A percentile compares a stretch with the other conserved stretches of the same genome.
phyloP scores from a whole-genome alignment of 2,888 invertebrate species.

The Apotomis betuletana region DNA sequence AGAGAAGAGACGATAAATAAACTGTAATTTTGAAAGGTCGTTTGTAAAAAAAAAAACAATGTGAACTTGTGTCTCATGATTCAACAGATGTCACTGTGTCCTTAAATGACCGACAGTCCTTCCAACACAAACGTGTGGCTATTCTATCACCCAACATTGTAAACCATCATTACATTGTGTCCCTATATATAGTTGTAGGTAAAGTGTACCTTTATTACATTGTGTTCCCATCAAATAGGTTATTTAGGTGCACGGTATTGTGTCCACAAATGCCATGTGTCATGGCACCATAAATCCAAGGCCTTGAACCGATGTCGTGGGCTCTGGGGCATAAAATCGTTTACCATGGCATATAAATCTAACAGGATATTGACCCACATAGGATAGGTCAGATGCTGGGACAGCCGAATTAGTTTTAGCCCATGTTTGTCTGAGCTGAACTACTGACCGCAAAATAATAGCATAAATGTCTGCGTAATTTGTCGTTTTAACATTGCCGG shows the following conservation, averaged over 20 bases:
- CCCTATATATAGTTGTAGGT: constrained; percentile 7
- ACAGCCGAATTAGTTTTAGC: constrained; percentile 32
- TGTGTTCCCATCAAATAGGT: constrained; percentile 48
- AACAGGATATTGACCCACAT: constrained; percentile 74
- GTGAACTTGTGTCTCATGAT: too few relatives aligned
- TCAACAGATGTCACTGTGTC: too few relatives aligned
- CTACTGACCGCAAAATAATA: constrained; percentile 13
- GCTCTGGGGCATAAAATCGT: constrained; percentile 52
- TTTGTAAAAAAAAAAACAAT: too few relatives aligned
- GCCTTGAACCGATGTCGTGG: constrained; percentile 64
- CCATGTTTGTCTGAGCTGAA: constrained; percentile 18
- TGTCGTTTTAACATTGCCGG: too few relatives aligned
- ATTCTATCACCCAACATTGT: not conserved
- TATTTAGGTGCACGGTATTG: constrained; percentile 55
- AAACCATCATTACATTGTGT: constrained; percentile 4
- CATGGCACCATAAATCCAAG: constrained; percentile 73
- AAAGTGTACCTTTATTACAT: constrained; percentile 31
- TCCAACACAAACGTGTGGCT: not conserved
- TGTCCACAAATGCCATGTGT: constrained; percentile 76
- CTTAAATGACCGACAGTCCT: too few relatives aligned
- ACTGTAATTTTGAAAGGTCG: too few relatives aligned
- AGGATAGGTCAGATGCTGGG: constrained; percentile 57
- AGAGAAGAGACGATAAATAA: too few relatives aligned
- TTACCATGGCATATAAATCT: constrained; percentile 53
- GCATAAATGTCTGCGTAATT: not conserved